Base-by-base conservation (phyloP, 2,888 invertebrate species). In the Rhagium mordax region DNA sequence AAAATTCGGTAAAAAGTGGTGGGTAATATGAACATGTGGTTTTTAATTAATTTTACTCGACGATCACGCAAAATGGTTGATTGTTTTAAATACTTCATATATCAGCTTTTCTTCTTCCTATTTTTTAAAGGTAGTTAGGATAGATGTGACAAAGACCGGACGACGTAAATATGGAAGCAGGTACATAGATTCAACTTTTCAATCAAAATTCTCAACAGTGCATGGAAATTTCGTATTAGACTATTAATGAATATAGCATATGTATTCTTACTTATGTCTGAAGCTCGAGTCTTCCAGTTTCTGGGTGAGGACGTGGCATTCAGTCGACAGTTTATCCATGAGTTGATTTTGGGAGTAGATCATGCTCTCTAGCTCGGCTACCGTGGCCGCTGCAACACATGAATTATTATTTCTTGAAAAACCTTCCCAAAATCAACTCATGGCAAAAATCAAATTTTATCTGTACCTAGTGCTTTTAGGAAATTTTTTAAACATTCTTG, bases 311-410 rank as follows among this genome's bases (percentile, higher is more conserved):
- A 91, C 91, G 91, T 94, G 95, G 91, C 96, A 96, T 91, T 96
- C 95, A 87, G 91, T 92, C 87, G 95, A 95, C 89, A 96, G 93
- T 93, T 94, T 95, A 91, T 95, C 95, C 94, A 96, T 94, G 93
- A 95, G 94, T 92, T 93, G 93, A 92, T 94, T 95, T 93, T 96
- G 96, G 90, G 94, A 94, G 90, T 93, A 94, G 90, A 96, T 93
- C 93, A 95, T 94, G 89, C 93, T 92, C 92, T 96, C 96, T 90
- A 96, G 93, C 90, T 94, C 95, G 90, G 93, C 93, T 89, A 96
- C 95, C 88, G 95, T 95, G 90, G 94, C 93, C 91, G 93, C 95
- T 95, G 93, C 90, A 93, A 91, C 85, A 87, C 71, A 78, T 62
- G 55, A 78, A 77, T 72, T 74, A 62, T 71, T 74, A 67, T 68